These are phyloP conservation scores for Fistularia commersonii DNA, from an alignment of 2,797 vertebrate genomes.

Conservation along the genomic window DNA sequence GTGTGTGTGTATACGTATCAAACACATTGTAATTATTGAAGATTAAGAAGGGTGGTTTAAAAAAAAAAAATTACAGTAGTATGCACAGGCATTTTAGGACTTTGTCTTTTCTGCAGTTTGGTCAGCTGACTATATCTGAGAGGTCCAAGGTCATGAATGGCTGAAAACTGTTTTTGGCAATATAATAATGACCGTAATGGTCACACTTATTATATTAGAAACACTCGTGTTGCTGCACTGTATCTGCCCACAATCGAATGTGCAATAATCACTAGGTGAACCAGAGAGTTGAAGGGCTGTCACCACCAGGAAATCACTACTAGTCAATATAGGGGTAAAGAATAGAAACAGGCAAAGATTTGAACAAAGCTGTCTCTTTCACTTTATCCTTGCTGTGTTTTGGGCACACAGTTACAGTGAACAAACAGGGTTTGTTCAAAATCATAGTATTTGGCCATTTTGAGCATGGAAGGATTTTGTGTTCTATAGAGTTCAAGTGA, in stretches of 20 bases:
- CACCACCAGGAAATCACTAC: conserved; percentile 28
- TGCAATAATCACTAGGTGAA: conserved; percentile 14
- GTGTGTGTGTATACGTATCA: background rate
- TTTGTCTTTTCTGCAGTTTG: background rate
- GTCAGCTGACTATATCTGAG: background rate
- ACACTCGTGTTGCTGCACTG: background rate
- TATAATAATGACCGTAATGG: conserved; percentile 2
- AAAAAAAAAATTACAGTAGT: too few relatives aligned
- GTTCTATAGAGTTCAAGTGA: too few relatives aligned
- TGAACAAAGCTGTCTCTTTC: conserved; percentile 8
- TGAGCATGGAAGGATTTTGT: too few relatives aligned
- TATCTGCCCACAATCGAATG: conserved; percentile 13
- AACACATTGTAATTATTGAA: background rate
- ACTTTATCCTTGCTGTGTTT: conserved; percentile 42
- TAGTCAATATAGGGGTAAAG: conserved; percentile 3
- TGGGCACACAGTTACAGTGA: conserved; percentile 21
- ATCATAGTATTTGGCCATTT: too few relatives aligned
- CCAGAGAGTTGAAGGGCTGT: conserved; percentile 12
- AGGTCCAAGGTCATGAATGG: conserved; percentile 6
- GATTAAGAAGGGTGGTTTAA: too few relatives aligned
- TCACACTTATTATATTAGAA: background rate
- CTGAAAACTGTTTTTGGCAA: background rate
- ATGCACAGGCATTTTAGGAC: too few relatives aligned
- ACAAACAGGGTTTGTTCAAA: conserved; percentile 11
- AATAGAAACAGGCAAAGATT: conserved; percentile 13